Evolutionary conservation across 2,113 vertebrate genomes (phyloP), one percentile per base, ranked within the genome.

Genomic region (Pavo muticus): DNA sequence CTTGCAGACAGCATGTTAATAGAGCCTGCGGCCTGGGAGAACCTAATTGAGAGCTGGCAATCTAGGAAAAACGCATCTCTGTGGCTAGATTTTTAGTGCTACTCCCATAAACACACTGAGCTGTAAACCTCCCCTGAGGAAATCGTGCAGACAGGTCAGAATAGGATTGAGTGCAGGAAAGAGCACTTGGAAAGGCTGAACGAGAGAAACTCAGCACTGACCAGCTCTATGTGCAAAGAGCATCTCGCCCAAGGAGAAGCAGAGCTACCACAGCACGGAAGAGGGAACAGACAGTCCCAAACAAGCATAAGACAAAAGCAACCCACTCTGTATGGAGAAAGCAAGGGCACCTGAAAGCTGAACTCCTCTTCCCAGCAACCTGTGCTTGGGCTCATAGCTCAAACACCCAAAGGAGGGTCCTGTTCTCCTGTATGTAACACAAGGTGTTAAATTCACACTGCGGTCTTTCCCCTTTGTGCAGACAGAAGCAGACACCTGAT

Each of bases 41-140:
- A 59, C 69, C 61, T 95, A 80, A 87, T 13, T 84, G 82, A 74
- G 77, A 91, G 88, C 7, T 81, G 82, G 83, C 76, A 83, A 56
- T 94, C 61, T 57, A 95, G 91, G 94, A 93, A 94, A 95, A 92
- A 95, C 75, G 83, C 70, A 93, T 48, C 94, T 95, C 79, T 74
- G 5, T 37, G 73, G 84, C 79, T 88, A 67, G 76, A 71, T 75
- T 97, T 95, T 94, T 95, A 95, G 88, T 91, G 95, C 94, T 88
- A 27, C 69, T 90, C 75, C 72, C 85, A 91, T 86, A 94, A 88
- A 94, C 78, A 95, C 85, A 91, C 20, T 44, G 71, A 93, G 89
- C 87, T 91, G 79, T 91, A 81, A 95, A 95, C 44, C 37, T 69
- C 47, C 85, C 93, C 44, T 32, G n/a, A 79, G 93, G 88, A 44